These are phyloP conservation scores for Papilio glaucus DNA, from an alignment of 1,140 invertebrate species.

Conservation along the genomic window DNA sequence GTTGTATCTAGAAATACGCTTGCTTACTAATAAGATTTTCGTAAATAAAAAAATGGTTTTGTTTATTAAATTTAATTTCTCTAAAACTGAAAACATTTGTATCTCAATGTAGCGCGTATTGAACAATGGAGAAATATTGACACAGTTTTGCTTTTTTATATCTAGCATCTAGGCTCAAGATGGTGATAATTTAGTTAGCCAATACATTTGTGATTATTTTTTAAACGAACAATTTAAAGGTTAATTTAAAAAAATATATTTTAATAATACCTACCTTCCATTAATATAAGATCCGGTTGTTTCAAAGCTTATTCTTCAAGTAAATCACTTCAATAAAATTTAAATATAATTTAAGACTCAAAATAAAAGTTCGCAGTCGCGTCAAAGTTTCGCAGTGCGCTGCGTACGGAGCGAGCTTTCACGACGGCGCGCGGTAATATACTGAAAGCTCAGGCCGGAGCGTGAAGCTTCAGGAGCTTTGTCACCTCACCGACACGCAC, in stretches of 20 bases:
- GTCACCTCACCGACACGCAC: not conserved
- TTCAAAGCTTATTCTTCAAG: not conserved
- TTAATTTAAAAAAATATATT: not conserved
- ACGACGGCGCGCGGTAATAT: not conserved
- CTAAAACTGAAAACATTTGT: no score
- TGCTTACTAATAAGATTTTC: no score
- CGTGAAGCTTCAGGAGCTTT: slow-evolving; percentile 11
- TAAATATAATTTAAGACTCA: slow-evolving; percentile 12
- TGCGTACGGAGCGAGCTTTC: slow-evolving; percentile 21
- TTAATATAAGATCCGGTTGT: slow-evolving; percentile 15
- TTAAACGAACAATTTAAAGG: not conserved
- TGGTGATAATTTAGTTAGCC: no score
- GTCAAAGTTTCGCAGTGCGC: slow-evolving; percentile 4
- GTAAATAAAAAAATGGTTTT: no score
- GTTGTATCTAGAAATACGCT: no score
- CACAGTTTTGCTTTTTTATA: no score
- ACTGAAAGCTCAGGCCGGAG: not conserved
- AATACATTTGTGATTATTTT: no score
- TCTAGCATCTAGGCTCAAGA: no score
- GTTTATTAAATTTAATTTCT: no score
- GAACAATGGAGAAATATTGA: no score
- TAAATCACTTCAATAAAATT: slow-evolving; percentile 9
- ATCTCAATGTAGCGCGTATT: no score
- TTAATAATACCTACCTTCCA: slow-evolving; percentile 11
- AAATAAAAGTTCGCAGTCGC: slow-evolving; percentile 16